These are phyloP conservation scores for Linyphia triangularis DNA, from an alignment of 2,888 invertebrate species.

Conservation along the genomic window DNA sequence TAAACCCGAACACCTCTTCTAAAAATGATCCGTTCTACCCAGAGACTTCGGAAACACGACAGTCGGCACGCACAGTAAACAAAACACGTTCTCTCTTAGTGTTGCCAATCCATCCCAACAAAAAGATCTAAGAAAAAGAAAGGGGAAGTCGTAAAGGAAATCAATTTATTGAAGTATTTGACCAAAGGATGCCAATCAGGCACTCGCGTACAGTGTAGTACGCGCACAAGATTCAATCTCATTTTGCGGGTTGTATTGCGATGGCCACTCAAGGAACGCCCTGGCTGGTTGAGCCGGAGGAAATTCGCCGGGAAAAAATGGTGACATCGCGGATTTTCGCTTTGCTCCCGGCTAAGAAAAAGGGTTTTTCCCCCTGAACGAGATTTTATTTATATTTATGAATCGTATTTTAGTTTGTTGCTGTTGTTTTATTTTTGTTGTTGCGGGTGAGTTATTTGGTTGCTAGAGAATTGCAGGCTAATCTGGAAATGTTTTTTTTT, in stretches of 20 bases:
- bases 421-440: not conserved
- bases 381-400: not conserved
- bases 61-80: conserved; percentile 20
- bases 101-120: conserved; percentile 1
- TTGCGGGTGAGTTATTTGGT: not conserved
- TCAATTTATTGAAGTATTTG: conserved; percentile 73
- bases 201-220: not conserved
- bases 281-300: conserved; percentile 7
- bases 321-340: conserved; percentile 17
- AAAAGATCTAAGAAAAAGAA: not conserved
- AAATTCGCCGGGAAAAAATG: conserved; percentile 15
- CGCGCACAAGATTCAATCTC: conserved; percentile 41
- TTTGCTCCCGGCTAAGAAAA: not conserved
- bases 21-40: not conserved
- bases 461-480: not conserved
- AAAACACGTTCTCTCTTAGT: conserved; percentile 23
- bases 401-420: not conserved
- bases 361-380: not conserved
- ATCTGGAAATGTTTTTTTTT: no score
- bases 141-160: conserved; percentile 60
- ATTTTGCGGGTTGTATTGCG: conserved; percentile 47
- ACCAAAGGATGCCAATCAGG: conserved; percentile 74
- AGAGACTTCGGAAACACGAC: conserved; percentile 4
- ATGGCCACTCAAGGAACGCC: conserved; percentile 57
- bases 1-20: not conserved